Evolutionary conservation across 1,140 invertebrate species (phyloP).

Genomic region (Cydia strobilella): DNA sequence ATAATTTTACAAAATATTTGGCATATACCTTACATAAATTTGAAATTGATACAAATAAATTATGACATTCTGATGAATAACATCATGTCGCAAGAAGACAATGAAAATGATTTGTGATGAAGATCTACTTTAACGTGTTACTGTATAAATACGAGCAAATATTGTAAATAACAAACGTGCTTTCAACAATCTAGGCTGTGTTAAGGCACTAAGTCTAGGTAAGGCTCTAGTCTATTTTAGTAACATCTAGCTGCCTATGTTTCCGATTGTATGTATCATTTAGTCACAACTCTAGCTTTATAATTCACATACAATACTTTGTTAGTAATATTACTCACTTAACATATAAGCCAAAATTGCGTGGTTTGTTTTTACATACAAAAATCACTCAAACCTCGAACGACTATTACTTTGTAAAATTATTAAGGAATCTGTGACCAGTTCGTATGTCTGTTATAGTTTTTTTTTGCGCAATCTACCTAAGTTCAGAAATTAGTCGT

Average conservation of each 20-base stretch:
- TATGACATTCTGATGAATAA: slow-evolving; percentile 50
- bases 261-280: slow-evolving; percentile 30
- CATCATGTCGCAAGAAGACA: slow-evolving; percentile 40
- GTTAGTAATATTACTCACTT: not conserved
- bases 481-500: no score
- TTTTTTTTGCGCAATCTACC: no score
- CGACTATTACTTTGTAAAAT: no score
- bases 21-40: slow-evolving; percentile 73
- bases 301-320: slow-evolving; percentile 21
- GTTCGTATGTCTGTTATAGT: no score
- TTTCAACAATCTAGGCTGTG: slow-evolving; percentile 41
- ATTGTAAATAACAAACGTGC: slow-evolving; percentile 42
- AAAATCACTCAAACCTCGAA: not conserved
- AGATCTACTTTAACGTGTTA: slow-evolving; percentile 33
- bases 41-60: slow-evolving; percentile 58
- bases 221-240: slow-evolving; percentile 34
- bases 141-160: slow-evolving; percentile 34
- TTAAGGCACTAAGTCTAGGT: slow-evolving; percentile 64
- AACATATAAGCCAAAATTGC: not conserved
- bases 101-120: slow-evolving; percentile 52
- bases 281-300: slow-evolving; percentile 31
- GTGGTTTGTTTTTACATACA: not conserved
- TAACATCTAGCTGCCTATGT: slow-evolving; percentile 39
- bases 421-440: no score
- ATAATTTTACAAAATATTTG: slow-evolving; percentile 78